Evolutionary conservation across 2,888 invertebrate species (phyloP).

Genomic region (Heliconius ethilla): DNA sequence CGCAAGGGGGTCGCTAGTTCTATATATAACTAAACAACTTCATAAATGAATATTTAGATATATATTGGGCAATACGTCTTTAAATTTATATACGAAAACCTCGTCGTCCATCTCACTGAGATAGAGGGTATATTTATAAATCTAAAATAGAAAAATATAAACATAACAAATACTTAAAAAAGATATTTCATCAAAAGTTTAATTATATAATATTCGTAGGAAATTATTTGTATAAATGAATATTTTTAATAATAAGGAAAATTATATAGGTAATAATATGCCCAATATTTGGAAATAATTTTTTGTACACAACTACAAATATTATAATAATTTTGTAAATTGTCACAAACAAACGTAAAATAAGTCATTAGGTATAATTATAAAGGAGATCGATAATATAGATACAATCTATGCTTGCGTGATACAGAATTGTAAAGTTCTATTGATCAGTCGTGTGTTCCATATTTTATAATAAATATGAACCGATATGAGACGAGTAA

Average conservation of each 20-base stretch:
- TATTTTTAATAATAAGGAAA: background rate
- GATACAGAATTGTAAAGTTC: constrained; percentile 50
- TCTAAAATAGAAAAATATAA: no score
- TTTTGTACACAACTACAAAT: background rate
- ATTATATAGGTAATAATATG: background rate
- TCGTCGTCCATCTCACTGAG: no score
- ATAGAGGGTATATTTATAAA: no score
- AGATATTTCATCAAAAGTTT: no score
- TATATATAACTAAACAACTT: no score
- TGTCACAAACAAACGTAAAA: background rate
- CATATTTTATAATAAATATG: background rate
- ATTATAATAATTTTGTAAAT: background rate
- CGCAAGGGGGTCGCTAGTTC: no score
- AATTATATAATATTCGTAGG: no score
- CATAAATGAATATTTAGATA: background rate
- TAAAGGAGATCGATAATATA: constrained; percentile 56
- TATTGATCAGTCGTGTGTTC: constrained; percentile 21
- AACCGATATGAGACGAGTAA: constrained; percentile 43
- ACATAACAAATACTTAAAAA: no score
- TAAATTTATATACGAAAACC: no score
- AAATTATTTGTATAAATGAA: background rate
- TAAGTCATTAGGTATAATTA: constrained; percentile 27
- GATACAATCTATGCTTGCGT: constrained; percentile 62
- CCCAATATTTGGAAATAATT: background rate
- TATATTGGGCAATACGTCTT: no score